Conservation (phyloP, 1,140 invertebrate species). For the Philotrypesis tridentata region DNA sequence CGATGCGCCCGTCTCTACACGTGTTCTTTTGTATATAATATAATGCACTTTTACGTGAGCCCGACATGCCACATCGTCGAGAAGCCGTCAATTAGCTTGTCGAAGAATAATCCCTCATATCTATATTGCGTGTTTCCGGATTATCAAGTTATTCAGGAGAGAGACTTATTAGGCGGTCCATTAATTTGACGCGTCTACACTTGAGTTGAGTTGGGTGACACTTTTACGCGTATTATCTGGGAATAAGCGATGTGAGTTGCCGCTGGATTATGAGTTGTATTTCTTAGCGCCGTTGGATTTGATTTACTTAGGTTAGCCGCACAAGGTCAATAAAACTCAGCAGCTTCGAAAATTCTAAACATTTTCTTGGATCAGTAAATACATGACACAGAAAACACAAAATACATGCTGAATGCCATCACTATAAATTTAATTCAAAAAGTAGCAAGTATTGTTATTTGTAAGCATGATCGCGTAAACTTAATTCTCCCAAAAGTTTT, state of each 20-base stretch:
- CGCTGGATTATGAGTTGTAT: no score
- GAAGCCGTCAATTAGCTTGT: constrained; percentile 27
- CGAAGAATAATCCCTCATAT: constrained; percentile 27
- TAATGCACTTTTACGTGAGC: neutral
- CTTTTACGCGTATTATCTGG: neutral
- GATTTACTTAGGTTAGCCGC: no score
- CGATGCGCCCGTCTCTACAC: neutral
- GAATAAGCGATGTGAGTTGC: neutral
- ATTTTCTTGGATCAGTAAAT: no score
- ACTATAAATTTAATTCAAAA: no score
- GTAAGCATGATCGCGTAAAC: no score
- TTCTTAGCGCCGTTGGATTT: no score
- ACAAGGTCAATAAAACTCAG: no score
- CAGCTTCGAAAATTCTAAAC: no score
- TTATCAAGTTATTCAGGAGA: constrained; percentile 26
- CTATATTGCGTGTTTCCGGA: constrained; percentile 18
- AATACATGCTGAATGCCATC: no score
- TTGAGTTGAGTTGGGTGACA: neutral
- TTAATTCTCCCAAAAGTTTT: no score
- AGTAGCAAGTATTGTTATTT: no score
- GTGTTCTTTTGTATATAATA: neutral
- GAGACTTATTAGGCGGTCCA: constrained; percentile 17
- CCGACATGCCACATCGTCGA: constrained; percentile 25
- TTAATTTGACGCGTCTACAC: neutral
- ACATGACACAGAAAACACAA: no score